Evolutionary conservation across 2,888 invertebrate species (phyloP), one percentile per base, ranked within the genome.

Genomic region (Ferdinandea cuprea): DNA sequence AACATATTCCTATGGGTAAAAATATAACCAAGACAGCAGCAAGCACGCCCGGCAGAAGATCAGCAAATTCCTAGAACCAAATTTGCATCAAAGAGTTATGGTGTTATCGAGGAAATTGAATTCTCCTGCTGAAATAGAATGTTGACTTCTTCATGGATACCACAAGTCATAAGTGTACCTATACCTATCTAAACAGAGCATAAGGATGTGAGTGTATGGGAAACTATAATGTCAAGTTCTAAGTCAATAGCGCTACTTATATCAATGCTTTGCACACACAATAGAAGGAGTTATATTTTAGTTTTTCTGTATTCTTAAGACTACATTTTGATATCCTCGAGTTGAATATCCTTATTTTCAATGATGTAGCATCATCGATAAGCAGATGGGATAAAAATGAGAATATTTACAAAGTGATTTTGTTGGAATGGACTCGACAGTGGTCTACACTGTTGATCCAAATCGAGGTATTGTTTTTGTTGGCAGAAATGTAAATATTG

Each of bases 241-340:
- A 59, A 61, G 69, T 77, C 76, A 77, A 69, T 54, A 77, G 59
- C n/a, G 28, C 25, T 35, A 19, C 40, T 50, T 50, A 71, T 61
- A 44, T 46, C 30, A 61, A 46, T 54, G 50, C 44, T 61, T 46
- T 61, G 44, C 61, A 54, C 35, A 76, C 44, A 19, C 21, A 59
- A 46, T 30, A 15, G 19, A 61, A 37, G 21, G 19, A 56, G 48
- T 58, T 68, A n/a, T 3, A 35, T 25, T 25, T 37, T 35, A n/a
- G 15, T 21, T 56, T n/a, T 35, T 37, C 9, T 35, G 35, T 37
- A 37, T 35, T 11, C 32, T 21, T 9, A 8, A 54, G 30, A 54
- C 42, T n/a, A 17, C 6, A 4, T 37, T 44, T 11, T 28, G 25
- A 50, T 35, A n/a, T 50, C 25, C 15, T 50, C n/a, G 2, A 21